Conservation (phyloP, 2,113 vertebrate species). For the Pongo pygmaeus region DNA sequence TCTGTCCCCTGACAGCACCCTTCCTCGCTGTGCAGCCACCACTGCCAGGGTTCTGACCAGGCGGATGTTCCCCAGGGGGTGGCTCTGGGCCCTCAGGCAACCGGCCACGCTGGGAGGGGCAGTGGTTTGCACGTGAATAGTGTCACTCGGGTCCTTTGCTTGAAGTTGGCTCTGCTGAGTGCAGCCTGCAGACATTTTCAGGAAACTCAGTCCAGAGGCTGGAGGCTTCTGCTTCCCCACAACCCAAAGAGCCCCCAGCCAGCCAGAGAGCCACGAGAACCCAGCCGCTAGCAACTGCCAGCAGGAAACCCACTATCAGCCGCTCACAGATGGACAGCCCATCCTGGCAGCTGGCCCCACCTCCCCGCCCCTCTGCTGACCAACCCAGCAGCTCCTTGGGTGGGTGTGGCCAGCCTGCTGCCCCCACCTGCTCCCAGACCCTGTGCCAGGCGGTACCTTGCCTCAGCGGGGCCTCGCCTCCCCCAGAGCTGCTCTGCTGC, state of each 20-base stretch:
- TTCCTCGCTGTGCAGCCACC: not conserved
- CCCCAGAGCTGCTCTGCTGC: not conserved
- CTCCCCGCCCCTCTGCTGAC: too few relatives aligned
- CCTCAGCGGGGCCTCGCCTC: not conserved
- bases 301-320: too few relatives aligned
- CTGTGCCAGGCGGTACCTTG: not conserved
- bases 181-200: not conserved
- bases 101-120: too few relatives aligned
- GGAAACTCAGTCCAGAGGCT: too few relatives aligned
- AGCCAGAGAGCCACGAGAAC: not conserved
- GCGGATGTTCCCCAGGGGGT: not conserved
- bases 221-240: not conserved
- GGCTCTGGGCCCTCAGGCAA: not conserved
- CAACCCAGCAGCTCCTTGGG: too few relatives aligned
- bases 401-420: too few relatives aligned
- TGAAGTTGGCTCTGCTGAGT: not conserved
- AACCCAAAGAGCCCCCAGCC: not conserved
- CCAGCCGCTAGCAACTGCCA: not conserved
- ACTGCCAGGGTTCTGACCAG: not conserved
- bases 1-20: not conserved
- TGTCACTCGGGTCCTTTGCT: not conserved
- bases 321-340: too few relatives aligned
- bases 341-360: too few relatives aligned
- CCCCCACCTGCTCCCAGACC: not conserved
- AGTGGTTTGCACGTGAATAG: rapidly evolving